Evolutionary conservation across 2,888 invertebrate species (phyloP), one percentile per base, ranked within the genome.

Genomic region (Clitarchus hookeri): DNA sequence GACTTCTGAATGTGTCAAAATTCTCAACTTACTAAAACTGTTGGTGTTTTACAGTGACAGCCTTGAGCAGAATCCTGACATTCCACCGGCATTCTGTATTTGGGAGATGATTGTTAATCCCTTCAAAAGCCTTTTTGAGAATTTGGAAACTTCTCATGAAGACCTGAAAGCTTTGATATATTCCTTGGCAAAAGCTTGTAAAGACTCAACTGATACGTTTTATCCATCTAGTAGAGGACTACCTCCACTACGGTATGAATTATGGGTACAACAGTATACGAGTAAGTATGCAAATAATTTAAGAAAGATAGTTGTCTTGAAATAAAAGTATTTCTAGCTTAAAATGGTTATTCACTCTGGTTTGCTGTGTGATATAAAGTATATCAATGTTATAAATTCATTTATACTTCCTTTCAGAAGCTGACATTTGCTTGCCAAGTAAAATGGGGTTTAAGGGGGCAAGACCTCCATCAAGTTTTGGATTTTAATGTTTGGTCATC

Each of bases 141-240:
- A 65, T 65, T 65, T 65, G n/a, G 65, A 23, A 65, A 65, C 65
- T n/a, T 65, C 65, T 65, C 65, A 65, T n/a, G 65, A 65, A 65
- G 65, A 65, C 65, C 65, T 65, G 65, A 65, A 65, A 65, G 65
- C 65, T 65, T n/a, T 65, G 65, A 65, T 65, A 65, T 65, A 65
- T n/a, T 65, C 65, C 8, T n/a, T 65, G 65, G 65, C 65, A 8
- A 65, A 65, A n/a, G 65, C 65, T 3, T 65, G 65, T 23, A 65
- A 65, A 65, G 65, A 65, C 16, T 65, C 65, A 19, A 65, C n/a
- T 8, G 65, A 65, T 65, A 65, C 65, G 16, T 65, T 65, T n/a
- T 65, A 65, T n/a, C 65, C 65, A 9, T 23, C 65, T 65, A 19
- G 65, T n/a, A 65, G n/a, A 19, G 65, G 65, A 65, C 11, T 65